A percentile compares a stretch with the other conserved stretches of the same genome.
phyloP scores from a whole-genome alignment of 2,888 invertebrate species.

The Caenorhabditis doughertyi region DNA sequence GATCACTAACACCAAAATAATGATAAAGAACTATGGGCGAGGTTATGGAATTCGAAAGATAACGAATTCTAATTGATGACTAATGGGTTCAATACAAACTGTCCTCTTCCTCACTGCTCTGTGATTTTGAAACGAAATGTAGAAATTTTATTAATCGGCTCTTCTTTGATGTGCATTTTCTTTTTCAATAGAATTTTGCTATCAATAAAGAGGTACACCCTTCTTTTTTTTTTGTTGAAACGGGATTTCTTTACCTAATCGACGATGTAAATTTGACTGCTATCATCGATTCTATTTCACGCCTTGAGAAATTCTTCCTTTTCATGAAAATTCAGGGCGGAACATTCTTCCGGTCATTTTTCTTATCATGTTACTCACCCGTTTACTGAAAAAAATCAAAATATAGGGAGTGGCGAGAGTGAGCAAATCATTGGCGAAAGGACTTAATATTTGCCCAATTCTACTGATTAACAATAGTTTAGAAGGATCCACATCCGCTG shows the following conservation, averaged over 20 bases:
- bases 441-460: constrained; percentile 39
- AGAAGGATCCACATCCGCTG: constrained; percentile 44
- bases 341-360: constrained; percentile 3
- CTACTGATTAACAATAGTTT: constrained; percentile 31
- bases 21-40: constrained; percentile 21
- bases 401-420: constrained; percentile 42
- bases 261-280: too few relatives aligned
- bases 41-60: constrained; percentile 13
- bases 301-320: neutral
- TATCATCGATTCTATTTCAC: constrained; percentile 5
- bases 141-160: constrained; percentile 18
- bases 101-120: neutral
- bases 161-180: constrained; percentile 22
- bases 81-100: constrained; percentile 8
- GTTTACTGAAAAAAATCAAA: constrained; percentile 53
- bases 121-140: neutral
- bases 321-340: too few relatives aligned
- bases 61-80: constrained; percentile 14
- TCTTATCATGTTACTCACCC: constrained; percentile 45
- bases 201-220: too few relatives aligned
- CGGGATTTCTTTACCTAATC: too few relatives aligned
- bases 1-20: neutral
- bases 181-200: neutral
- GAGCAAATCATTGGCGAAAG: constrained; percentile 53
- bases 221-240: too few relatives aligned